phyloP scores from a whole-genome alignment of 2,888 invertebrate species.

The Nomada fucata region DNA sequence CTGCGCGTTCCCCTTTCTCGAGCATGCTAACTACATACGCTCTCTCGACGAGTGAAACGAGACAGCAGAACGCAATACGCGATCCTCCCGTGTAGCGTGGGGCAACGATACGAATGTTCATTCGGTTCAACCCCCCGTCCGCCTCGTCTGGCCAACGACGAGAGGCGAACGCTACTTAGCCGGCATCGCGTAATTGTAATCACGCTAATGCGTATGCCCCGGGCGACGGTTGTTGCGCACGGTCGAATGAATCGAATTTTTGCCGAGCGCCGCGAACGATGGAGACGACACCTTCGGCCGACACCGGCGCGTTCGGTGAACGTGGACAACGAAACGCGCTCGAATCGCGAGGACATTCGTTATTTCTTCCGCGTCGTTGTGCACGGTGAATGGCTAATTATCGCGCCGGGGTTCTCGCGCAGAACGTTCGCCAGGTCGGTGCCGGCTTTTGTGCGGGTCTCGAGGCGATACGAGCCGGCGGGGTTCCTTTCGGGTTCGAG shows the following conservation, averaged over 20 bases:
- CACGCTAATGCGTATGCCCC: conserved; percentile 70
- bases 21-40: neutral
- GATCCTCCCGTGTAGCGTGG: conserved; percentile 37
- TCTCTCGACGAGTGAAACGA: neutral
- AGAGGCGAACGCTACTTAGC: conserved; percentile 59
- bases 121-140: conserved; percentile 31
- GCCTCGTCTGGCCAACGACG: conserved; percentile 24
- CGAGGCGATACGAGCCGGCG: conserved; percentile 13
- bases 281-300: conserved; percentile 56
- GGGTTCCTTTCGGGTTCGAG: conserved; percentile 6
- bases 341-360: conserved; percentile 14
- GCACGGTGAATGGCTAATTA: conserved; percentile 53
- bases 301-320: conserved; percentile 31
- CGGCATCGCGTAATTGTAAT: conserved; percentile 73
- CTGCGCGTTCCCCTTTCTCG: conserved; percentile 3
- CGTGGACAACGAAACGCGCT: neutral
- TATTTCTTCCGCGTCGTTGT: conserved; percentile 45
- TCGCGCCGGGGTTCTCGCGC: conserved; percentile 31
- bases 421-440: conserved; percentile 8
- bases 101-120: conserved; percentile 40
- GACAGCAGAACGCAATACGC: conserved; percentile 22
- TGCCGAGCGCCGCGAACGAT: conserved; percentile 50
- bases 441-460: conserved; percentile 40
- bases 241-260: conserved; percentile 21
- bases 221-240: neutral